phyloP scores from a whole-genome alignment of 2,113 vertebrate species.

The Odontophorus gujanensis region DNA sequence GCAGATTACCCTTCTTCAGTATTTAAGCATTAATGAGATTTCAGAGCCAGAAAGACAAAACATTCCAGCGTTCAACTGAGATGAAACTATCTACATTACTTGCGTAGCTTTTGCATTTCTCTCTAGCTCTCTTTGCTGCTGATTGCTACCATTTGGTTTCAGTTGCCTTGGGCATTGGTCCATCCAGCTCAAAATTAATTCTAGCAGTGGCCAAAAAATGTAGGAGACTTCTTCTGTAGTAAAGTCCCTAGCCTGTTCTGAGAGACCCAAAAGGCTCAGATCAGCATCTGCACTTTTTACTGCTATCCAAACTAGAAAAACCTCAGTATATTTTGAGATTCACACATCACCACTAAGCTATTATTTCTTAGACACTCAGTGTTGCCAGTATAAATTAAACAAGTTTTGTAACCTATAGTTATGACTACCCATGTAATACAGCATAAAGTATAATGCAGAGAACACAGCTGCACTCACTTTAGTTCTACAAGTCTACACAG shows the following conservation, averaged over 20 bases:
- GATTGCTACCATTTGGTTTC: conserved; percentile 47
- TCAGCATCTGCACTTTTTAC: not conserved
- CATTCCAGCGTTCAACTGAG: not conserved
- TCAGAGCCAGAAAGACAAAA: conserved; percentile 10
- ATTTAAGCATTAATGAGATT: not conserved
- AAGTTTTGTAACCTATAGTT: not conserved
- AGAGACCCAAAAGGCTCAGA: not conserved
- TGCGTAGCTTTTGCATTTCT: not conserved
- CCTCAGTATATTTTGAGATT: not conserved
- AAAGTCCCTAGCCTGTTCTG: not conserved
- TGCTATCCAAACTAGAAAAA: not conserved
- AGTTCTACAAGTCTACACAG: not conserved
- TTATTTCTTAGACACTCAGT: not conserved
- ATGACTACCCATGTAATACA: not conserved
- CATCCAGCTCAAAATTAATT: conserved; percentile 29
- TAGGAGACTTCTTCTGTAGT: not conserved
- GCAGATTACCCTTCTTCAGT: not conserved
- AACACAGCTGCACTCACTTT: not conserved
- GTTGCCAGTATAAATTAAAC: not conserved
- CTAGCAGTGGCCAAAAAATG: not conserved
- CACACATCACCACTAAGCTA: not conserved
- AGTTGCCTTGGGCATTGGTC: not conserved
- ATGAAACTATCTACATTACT: not conserved
- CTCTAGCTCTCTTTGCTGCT: not conserved
- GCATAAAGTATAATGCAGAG: not conserved